Percentiles rank a stretch among this genome's conserved stretches.
Conservation (phyloP, 2,113 vertebrate genomes). For the Syngnathoides biaculeatus region DNA sequence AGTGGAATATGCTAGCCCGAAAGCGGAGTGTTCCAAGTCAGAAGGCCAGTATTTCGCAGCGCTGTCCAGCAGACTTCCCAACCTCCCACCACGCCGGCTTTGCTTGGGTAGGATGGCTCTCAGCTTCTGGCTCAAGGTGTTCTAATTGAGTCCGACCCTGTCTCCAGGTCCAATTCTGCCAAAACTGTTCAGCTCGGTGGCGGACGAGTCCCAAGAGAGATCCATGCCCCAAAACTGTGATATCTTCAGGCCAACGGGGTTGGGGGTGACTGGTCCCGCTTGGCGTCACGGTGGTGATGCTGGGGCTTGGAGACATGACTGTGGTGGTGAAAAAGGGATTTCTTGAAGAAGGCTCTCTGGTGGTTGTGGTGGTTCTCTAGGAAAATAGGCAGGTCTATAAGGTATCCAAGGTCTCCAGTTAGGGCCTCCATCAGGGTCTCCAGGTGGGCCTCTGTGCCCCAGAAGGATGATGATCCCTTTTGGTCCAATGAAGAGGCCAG, state of each 20-base stretch:
- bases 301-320: slow-evolving; percentile 78
- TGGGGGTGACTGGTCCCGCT: slow-evolving; percentile 90
- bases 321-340: slow-evolving; percentile 76
- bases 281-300: slow-evolving; percentile 72
- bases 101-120: slow-evolving; percentile 98
- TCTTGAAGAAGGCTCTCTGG: slow-evolving; percentile 85
- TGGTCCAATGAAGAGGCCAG: slow-evolving; percentile 88
- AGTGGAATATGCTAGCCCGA: slow-evolving; percentile 91
- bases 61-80: slow-evolving; percentile 85
- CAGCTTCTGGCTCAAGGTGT: slow-evolving; percentile 93
- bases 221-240: slow-evolving; percentile 97
- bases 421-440: slow-evolving; percentile 84
- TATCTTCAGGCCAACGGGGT: slow-evolving; percentile 98
- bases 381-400: slow-evolving; percentile 92
- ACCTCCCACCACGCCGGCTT: slow-evolving; percentile 81
- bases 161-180: slow-evolving; percentile 85
- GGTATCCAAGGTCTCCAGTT: slow-evolving; percentile 80
- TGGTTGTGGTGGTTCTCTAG: slow-evolving; percentile 82
- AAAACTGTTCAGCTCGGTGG: slow-evolving; percentile 88
- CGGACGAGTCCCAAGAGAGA: slow-evolving; percentile 94
- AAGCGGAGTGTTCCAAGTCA: slow-evolving; percentile 91
- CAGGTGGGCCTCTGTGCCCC: slow-evolving; percentile 92
- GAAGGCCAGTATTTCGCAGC: slow-evolving; percentile 92
- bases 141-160: slow-evolving; percentile 83
- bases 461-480: slow-evolving; percentile 83